Evolutionary conservation across 1,140 invertebrate species (phyloP).

Genomic region (Oncopodura yosiiana): DNA sequence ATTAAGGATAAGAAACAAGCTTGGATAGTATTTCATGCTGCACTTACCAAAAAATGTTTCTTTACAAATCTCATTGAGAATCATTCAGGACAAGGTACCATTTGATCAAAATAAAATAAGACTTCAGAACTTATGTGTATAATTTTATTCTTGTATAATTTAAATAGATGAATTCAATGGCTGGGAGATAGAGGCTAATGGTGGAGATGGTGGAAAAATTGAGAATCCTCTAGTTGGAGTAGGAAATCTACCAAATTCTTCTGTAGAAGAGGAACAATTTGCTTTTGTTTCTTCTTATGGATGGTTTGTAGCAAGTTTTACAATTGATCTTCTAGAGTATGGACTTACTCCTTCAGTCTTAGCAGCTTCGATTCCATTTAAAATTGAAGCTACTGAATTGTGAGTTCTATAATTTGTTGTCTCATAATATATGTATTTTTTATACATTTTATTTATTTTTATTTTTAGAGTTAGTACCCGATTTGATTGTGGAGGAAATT

Average conservation of each 20-base stretch:
- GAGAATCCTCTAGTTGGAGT: background rate
- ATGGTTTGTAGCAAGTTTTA: background rate
- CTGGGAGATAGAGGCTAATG: background rate
- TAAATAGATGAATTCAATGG: background rate
- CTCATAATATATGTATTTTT: background rate
- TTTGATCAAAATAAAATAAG: background rate
- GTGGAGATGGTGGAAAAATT: background rate
- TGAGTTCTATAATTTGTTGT: background rate
- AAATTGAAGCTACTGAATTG: background rate
- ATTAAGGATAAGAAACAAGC: background rate
- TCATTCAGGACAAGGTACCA: background rate
- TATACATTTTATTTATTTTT: background rate
- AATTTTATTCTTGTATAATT: background rate
- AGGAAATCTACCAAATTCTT: background rate
- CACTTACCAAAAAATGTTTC: background rate
- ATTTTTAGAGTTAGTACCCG: background rate
- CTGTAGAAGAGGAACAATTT: background rate
- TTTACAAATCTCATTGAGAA: background rate
- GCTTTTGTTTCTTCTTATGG: background rate
- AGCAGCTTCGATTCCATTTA: background rate
- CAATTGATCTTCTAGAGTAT: background rate
- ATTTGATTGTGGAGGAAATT: background rate
- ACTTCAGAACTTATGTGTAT: background rate
- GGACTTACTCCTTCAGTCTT: background rate
- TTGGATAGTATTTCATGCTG: constrained; percentile 4